These are phyloP conservation scores for Chymomyza costata DNA, from an alignment of 1,140 invertebrate species.

Conservation along the genomic window DNA sequence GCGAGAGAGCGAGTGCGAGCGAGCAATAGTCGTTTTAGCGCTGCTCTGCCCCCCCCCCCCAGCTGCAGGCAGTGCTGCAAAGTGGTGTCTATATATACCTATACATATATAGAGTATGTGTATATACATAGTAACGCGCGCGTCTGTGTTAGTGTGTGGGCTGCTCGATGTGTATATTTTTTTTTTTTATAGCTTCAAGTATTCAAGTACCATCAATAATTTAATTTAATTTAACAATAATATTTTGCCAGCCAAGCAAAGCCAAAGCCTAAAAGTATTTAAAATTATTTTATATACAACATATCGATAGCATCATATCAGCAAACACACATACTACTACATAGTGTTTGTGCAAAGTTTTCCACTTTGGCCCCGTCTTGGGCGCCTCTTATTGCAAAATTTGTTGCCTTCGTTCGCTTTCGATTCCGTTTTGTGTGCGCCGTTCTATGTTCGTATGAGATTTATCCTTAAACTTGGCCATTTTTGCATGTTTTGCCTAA, in stretches of 20 bases:
- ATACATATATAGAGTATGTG: conserved; percentile 15
- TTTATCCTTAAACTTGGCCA: conserved; percentile 69
- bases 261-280: background rate
- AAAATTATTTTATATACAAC: too few species aligned
- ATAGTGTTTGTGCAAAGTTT: conserved; percentile 12
- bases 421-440: conserved; percentile 1
- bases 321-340: too few species aligned
- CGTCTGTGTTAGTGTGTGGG: background rate
- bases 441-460: conserved; percentile 40
- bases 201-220: conserved; percentile 49
- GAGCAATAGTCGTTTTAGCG: conserved; percentile 10
- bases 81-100: conserved; percentile 38
- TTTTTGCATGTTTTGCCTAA: conserved; percentile 30
- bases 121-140: too few species aligned
- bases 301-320: too few species aligned
- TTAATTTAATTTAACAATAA: conserved; percentile 42
- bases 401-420: conserved; percentile 18
- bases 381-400: conserved; percentile 41
- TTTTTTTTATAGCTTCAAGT: conserved; percentile 1
- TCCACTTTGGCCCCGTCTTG: conserved; percentile 9
- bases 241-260: conserved; percentile 15
- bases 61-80: conserved; percentile 41
- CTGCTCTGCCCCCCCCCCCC: conserved; percentile 32
- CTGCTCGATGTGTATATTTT: background rate
- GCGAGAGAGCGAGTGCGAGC: conserved; percentile 8